Evolutionary conservation across 2,113 vertebrate species (phyloP).

Genomic region (Oophaga pumilio): DNA sequence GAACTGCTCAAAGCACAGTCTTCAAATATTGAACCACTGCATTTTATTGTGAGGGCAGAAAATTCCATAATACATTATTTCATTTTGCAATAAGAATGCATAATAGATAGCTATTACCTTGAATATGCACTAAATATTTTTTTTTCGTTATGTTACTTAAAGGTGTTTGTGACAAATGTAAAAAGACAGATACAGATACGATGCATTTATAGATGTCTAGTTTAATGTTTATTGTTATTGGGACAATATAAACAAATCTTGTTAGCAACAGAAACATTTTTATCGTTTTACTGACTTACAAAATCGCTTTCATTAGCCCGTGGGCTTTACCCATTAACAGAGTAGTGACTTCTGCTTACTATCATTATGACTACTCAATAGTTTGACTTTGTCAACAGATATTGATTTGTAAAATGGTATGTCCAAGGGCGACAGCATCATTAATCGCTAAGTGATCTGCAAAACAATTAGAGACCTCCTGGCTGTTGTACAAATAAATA

Average conservation of each 20-base stretch:
- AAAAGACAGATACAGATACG: background rate
- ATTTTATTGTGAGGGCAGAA: background rate
- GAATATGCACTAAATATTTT: background rate
- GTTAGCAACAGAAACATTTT: conserved; percentile 54
- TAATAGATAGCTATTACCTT: background rate
- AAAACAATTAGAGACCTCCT: conserved; percentile 69
- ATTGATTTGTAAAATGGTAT: conserved; percentile 64
- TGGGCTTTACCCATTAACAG: conserved; percentile 62
- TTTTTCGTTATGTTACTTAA: background rate
- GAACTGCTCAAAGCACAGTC: background rate
- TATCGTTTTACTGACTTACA: conserved; percentile 21
- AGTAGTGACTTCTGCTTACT: conserved; percentile 58
- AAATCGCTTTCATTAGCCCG: conserved; percentile 32
- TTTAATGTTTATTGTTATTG: background rate
- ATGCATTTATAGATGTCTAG: conserved; percentile 25
- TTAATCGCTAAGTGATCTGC: conserved; percentile 72
- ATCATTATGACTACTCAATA: conserved; percentile 57
- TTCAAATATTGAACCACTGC: background rate
- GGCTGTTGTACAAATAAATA: conserved; percentile 61
- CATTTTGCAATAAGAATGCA: background rate
- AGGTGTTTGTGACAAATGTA: background rate
- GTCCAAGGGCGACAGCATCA: conserved; percentile 66
- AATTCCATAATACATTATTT: background rate
- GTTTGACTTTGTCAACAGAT: conserved; percentile 64
- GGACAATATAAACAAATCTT: conserved; percentile 37